A percentile compares a stretch with the other conserved stretches of the same genome.
Evolutionary conservation across 2,797 vertebrate species (phyloP).

Genomic region (Ispidina lecontei): DNA sequence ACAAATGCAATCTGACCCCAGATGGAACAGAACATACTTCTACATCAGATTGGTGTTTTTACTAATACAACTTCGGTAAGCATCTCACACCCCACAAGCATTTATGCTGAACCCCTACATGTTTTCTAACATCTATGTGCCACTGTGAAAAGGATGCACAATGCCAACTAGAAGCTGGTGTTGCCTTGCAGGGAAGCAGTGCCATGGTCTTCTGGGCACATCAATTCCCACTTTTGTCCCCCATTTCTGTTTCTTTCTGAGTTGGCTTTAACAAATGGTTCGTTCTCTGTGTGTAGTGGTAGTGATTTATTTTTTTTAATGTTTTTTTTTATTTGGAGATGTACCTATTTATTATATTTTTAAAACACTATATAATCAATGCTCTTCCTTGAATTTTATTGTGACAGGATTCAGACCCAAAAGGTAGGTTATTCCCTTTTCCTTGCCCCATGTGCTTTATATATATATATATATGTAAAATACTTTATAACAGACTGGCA

Average conservation of each 20-base stretch:
- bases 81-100: neutral
- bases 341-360: neutral
- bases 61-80: neutral
- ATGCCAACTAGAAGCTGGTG: neutral
- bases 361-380: neutral
- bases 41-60: neutral
- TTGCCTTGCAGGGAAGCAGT: neutral
- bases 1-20: slow-evolving; percentile 27
- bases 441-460: rapidly evolving
- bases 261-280: neutral
- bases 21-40: neutral
- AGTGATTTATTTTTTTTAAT: neutral
- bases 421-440: neutral
- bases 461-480: neutral
- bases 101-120: neutral
- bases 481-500: neutral
- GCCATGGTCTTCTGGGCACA: neutral
- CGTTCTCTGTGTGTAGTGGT: neutral
- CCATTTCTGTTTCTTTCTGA: neutral
- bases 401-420: neutral
- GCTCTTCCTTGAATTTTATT: neutral
- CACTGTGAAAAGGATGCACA: neutral
- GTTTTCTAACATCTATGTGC: neutral
- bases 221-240: neutral
- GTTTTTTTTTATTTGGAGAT: neutral